Conservation (phyloP, 2,888 invertebrate species). For the Aquatica leii region DNA sequence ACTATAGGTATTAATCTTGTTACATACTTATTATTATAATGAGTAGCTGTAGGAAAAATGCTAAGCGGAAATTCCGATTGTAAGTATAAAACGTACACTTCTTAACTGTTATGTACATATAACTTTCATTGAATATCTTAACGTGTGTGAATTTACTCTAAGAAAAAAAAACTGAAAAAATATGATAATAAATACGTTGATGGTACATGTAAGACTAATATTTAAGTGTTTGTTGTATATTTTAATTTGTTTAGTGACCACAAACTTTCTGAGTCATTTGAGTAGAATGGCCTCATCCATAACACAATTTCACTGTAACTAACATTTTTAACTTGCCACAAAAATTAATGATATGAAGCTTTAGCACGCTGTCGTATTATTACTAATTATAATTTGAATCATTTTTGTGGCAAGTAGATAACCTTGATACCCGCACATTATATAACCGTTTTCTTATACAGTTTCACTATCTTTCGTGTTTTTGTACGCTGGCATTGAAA, state of each 20-base stretch:
- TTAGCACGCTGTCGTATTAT: conserved; percentile 7
- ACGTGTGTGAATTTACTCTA: no score
- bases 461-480: neutral
- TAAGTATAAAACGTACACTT: no score
- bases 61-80: no score
- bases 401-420: conserved; percentile 11
- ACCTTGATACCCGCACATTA: conserved; percentile 1
- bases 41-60: no score
- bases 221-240: neutral
- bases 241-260: conserved; percentile 8
- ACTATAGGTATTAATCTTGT: no score
- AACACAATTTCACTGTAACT: conserved; percentile 1
- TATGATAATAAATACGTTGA: no score
- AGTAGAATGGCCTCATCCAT: conserved; percentile 14
- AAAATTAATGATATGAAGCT: conserved; percentile 4
- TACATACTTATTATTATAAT: no score
- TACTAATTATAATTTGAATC: conserved; percentile 13
- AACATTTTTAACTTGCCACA: conserved; percentile 10
- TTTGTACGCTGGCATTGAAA: neutral
- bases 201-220: no score
- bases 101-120: no score
- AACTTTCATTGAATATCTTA: no score
- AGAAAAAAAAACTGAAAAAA: no score
- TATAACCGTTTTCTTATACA: conserved; percentile 1
- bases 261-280: conserved; percentile 12